Evolutionary conservation across 2,797 vertebrate genomes (phyloP), one percentile per base, ranked within the genome.

Genomic region (Chromobotia macracanthus): DNA sequence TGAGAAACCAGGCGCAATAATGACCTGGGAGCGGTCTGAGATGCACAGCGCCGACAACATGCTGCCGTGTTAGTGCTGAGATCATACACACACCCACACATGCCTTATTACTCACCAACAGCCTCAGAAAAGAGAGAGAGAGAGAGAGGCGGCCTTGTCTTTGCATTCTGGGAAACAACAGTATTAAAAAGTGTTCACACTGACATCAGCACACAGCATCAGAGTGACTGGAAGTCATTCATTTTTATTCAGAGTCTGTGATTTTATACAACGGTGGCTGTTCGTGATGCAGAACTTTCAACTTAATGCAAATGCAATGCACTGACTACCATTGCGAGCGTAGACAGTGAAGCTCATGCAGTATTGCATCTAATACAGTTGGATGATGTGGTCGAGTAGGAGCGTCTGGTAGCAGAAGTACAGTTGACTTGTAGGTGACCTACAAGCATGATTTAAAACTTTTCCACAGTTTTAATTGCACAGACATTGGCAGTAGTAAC

Each of bases 1-100:
- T 87, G 78, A 88, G 83, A 85, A 85, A 80, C 72, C 79, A 85
- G 80, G 84, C 81, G 80, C 77, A 82, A 84, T 88, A 87, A 86
- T 86, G 85, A 80, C 77, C 70, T 83, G 83, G 80, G 88, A 90
- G 86, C 79, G 82, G 80, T 87, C 84, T 72, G 53, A 83, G 56
- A 74, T 51, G n/a, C n/a, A n/a, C n/a, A n/a, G n/a, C n/a, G n/a
- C n/a, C n/a, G n/a, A n/a, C n/a, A n/a, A 70, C 66, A 70, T 25
- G 74, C 75, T 58, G 55, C 53, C 25, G 28, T 74, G 44, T 31
- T 72, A 71, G 79, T 81, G 70, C 35, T 78, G 58, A 35, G 71
- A 73, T 53, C 10, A 55, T 41, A 64, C 35, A 7, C n/a, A n/a
- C 58, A 19, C 58, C 60, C 58, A 25, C 25, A 5, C 51, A 55